Percentiles rank a stretch among this genome's conserved stretches.
Conservation (phyloP, 2,113 vertebrate species). For the Microcebus griseorufus region DNA sequence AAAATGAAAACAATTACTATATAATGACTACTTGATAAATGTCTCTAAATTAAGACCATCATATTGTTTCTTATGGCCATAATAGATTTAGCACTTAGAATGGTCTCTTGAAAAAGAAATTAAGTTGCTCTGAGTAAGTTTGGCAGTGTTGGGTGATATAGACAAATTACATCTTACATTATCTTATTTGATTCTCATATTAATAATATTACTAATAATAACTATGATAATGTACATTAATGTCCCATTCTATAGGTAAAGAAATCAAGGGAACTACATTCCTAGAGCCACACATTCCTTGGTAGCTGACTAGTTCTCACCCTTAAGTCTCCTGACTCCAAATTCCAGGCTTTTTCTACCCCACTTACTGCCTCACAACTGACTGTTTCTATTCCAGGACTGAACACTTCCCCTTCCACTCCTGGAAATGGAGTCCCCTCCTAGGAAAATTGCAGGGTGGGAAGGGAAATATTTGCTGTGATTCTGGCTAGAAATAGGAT, state of each 20-base stretch:
- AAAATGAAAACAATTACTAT: not conserved
- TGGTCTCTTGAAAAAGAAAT: not conserved
- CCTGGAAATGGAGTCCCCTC: not conserved
- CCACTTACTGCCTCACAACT: not conserved
- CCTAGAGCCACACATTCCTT: not conserved
- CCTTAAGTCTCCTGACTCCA: not conserved
- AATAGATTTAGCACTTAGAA: not conserved
- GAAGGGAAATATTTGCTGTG: not conserved
- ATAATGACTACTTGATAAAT: not conserved
- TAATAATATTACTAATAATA: not conserved
- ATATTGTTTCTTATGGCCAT: not conserved
- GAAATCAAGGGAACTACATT: not conserved
- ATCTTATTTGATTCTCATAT: not conserved
- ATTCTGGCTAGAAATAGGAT: not conserved
- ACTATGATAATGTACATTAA: not conserved
- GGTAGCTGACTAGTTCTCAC: not conserved
- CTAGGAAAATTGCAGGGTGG: not conserved
- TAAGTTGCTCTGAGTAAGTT: not conserved
- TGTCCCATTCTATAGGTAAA: not conserved
- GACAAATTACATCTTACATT: not conserved
- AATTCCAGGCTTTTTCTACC: not conserved
- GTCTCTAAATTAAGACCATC: not conserved
- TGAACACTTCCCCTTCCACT: not conserved
- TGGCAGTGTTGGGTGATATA: not conserved
- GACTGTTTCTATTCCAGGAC: not conserved